Evolutionary conservation across 2,113 vertebrate species (phyloP).

Genomic region (Desmodus rotundus): DNA sequence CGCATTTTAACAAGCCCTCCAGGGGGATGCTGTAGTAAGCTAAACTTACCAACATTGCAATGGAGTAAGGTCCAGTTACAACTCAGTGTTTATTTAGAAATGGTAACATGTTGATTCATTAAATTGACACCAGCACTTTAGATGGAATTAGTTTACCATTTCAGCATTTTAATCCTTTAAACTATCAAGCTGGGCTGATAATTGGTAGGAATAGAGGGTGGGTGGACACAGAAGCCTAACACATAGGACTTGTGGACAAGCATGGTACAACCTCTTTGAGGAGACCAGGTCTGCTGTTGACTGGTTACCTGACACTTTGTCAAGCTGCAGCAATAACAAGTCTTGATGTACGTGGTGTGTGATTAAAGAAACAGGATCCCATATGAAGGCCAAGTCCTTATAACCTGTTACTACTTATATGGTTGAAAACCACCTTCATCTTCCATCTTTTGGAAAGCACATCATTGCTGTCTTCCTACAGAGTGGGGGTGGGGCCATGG

Average conservation of each 20-base stretch:
- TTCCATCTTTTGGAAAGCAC: background rate
- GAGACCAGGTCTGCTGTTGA: background rate
- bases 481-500: background rate
- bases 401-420: background rate
- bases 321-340: background rate
- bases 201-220: background rate
- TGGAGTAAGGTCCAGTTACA: background rate
- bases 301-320: background rate
- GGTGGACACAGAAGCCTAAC: background rate
- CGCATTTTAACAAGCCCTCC: background rate
- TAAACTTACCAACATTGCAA: background rate
- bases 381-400: background rate
- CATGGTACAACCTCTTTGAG: background rate
- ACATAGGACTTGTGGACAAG: background rate
- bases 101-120: background rate
- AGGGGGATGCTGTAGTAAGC: background rate
- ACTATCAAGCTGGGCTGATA: background rate
- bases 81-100: background rate
- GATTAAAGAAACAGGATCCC: background rate
- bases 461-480: background rate
- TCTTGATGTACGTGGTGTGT: background rate
- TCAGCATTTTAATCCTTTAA: background rate
- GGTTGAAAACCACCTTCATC: background rate
- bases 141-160: background rate
- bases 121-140: background rate